Base-by-base conservation (phyloP, 2,888 invertebrate species). In the Cinara cedri region DNA sequence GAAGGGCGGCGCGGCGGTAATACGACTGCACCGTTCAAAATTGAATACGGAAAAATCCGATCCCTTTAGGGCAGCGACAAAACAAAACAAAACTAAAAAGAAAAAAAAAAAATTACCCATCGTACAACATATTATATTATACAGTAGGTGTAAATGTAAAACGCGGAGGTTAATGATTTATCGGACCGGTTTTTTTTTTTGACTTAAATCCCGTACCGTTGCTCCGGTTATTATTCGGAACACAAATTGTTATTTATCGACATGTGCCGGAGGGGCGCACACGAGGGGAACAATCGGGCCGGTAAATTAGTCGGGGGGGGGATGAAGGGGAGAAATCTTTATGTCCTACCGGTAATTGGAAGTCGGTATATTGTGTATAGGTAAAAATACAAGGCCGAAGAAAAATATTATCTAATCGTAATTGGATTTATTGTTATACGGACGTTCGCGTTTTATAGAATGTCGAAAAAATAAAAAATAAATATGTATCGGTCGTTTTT, bases 211-310 rank as follows among this genome's bases (percentile, higher is more conserved):
- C 54, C 44, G 24, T 65, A 74, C n/a, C 34, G 34, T 63, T 51
- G 65, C 74, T 63, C 54, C 13, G 54, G 74, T 51, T 75, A 75
- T 75, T 75, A n/a, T n/a, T 75, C 21, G 63, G 63, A 65, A 54
- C 74, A 63, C 74, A 65, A 75, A 75, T 75, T 75, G 65, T 75
- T 75, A 75, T 75, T 75, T 75, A 65, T 75, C 65, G 74, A 75
- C 54, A 44, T 24, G 74, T 24, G 74, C 74, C 74, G 51, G n/a
- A 65, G 54, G 74, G 63, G 16, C n/a, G 34, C 13, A 13, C 19
- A 49, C 6, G n/a, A 62, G 24, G 24, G 54, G 54, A 54, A 65
- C 74, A 75, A 72, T 75, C 34, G 51, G 26, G 42, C 54, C 24
- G 54, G 51, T 42, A n/a, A n/a, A 74, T 74, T 74, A 42, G 21